Conservation (phyloP, 2,888 invertebrate genomes). For the Notodromas monacha region DNA sequence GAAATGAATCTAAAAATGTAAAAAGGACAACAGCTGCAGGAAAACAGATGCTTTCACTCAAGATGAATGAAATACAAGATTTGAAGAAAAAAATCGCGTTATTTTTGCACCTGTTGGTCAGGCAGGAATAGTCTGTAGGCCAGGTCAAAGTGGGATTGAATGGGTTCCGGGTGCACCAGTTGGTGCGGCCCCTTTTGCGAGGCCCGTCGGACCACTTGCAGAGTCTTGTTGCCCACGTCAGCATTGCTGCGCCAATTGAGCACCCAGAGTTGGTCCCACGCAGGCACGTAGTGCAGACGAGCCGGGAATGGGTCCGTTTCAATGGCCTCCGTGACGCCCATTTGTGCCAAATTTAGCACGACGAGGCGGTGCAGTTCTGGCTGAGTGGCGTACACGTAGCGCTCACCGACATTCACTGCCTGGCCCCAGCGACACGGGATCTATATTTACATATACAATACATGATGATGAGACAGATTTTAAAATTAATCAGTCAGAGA, state of each 20-base stretch:
- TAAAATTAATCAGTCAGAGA: too few relatives aligned
- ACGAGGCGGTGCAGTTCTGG: constrained; percentile 32
- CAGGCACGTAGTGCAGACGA: constrained; percentile 30
- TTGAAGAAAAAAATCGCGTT: too few relatives aligned
- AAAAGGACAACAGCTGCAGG: too few relatives aligned
- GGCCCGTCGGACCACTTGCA: constrained; percentile 16
- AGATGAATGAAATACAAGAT: too few relatives aligned
- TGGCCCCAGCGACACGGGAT: constrained; percentile 30
- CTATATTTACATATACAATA: constrained; percentile 12
- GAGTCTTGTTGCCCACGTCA: constrained; percentile 27
- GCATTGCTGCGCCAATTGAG: constrained; percentile 28
- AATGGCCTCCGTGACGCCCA: constrained; percentile 35
- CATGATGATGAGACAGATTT: too few relatives aligned
- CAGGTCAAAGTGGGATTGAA: constrained; percentile 37
- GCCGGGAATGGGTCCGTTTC: constrained; percentile 35
- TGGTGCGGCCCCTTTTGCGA: constrained; percentile 14
- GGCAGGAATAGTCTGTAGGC: constrained; percentile 29
- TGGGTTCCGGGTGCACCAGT: constrained; percentile 33
- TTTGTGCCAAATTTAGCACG: constrained; percentile 33
- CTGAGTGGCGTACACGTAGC: constrained; percentile 36
- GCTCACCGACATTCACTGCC: constrained; percentile 32
- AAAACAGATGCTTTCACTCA: too few relatives aligned
- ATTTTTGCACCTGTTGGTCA: neutral
- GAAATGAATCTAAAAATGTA: too few relatives aligned
- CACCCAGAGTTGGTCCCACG: constrained; percentile 38